A percentile compares a stretch with the other conserved stretches of the same genome.
phyloP scores from a whole-genome alignment of 2,888 invertebrate genomes.

The Agrotis puta region DNA sequence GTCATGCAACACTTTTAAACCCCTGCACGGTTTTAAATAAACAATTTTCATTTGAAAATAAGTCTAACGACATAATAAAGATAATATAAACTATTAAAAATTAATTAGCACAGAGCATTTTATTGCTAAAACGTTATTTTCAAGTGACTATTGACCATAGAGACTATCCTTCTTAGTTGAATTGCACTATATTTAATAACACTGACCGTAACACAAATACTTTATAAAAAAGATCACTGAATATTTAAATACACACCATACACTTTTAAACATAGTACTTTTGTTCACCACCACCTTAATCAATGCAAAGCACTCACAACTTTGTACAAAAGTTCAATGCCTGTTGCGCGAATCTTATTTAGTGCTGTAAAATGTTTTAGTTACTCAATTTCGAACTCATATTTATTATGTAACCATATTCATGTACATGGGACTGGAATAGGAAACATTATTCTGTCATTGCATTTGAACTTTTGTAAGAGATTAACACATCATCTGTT shows the following conservation, averaged over 20 bases:
- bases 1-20: no score
- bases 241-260: constrained; percentile 11
- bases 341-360: constrained; percentile 61
- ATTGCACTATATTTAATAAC: no score
- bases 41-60: no score
- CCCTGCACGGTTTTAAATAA: no score
- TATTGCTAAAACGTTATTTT: no score
- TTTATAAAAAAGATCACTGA: not conserved
- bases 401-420: constrained; percentile 41
- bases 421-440: constrained; percentile 20
- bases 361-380: not conserved
- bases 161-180: no score
- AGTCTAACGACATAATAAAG: no score
- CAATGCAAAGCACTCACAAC: constrained; percentile 76
- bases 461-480: constrained; percentile 84
- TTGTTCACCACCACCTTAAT: constrained; percentile 65
- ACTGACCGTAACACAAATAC: not conserved
- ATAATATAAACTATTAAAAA: no score
- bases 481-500: constrained; percentile 56
- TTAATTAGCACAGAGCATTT: no score
- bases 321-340: constrained; percentile 88
- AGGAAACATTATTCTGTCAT: constrained; percentile 43
- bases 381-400: constrained; percentile 29
- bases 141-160: no score
- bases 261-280: constrained; percentile 46